Evolutionary conservation across 2,888 invertebrate species (phyloP).

Genomic region (Drosophila nigricruria): DNA sequence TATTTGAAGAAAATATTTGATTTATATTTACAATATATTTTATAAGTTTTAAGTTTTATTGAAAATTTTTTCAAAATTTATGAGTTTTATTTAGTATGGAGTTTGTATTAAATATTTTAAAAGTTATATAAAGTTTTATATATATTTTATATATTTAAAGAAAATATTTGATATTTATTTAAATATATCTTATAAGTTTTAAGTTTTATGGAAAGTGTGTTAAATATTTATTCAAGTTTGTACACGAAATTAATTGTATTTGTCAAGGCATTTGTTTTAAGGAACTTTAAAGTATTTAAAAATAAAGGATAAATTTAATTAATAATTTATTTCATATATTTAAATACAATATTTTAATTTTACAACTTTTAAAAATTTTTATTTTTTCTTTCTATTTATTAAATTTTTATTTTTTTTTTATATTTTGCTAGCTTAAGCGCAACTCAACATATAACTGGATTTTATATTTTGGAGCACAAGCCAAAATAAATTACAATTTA

Average conservation of each 20-base stretch:
- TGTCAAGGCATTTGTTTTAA: not conserved
- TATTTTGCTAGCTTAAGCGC: not conserved
- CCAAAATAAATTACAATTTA: slow-evolving; percentile 20
- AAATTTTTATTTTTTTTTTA: not conserved
- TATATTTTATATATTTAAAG: no score
- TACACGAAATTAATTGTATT: not conserved
- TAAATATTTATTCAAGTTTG: no score
- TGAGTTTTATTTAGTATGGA: no score
- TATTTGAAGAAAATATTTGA: no score
- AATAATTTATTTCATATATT: not conserved
- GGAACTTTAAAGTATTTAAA: not conserved
- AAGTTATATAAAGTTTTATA: no score
- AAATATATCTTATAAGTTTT: not conserved
- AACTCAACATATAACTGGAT: not conserved
- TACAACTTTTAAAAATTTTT: not conserved
- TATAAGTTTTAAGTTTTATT: not conserved
- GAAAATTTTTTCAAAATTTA: not conserved
- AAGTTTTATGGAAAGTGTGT: not conserved
- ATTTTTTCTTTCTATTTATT: not conserved
- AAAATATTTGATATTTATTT: not conserved
- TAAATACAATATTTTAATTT: not conserved
- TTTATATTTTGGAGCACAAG: slow-evolving; percentile 22
- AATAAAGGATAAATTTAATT: no score
- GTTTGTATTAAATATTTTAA: no score
- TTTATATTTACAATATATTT: not conserved